A percentile compares a stretch with the other conserved stretches of the same genome.
phyloP scores from a whole-genome alignment of 2,797 vertebrate species.

The Sebastes hubbsi region DNA sequence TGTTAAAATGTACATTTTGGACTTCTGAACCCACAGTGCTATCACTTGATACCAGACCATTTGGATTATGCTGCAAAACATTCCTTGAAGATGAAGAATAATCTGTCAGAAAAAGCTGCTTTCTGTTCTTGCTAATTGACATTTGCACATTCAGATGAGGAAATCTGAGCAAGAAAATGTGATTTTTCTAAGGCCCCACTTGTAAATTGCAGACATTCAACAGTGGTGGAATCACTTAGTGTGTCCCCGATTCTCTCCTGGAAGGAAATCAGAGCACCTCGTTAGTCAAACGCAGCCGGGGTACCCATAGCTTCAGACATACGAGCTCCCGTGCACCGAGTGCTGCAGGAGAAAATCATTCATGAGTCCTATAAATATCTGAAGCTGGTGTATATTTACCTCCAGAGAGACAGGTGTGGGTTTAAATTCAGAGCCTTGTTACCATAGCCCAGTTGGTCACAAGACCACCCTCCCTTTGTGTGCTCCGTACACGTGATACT shows the following conservation, averaged over 20 bases:
- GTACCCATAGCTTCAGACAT: slow-evolving; percentile 48
- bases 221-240: not conserved
- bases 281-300: slow-evolving; percentile 49
- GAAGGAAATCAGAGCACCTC: slow-evolving; percentile 56
- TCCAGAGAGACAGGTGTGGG: slow-evolving; percentile 25
- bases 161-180: not conserved
- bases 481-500: slow-evolving; percentile 39
- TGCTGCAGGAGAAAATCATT: slow-evolving; percentile 48
- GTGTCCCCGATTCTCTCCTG: slow-evolving; percentile 46
- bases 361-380: slow-evolving; percentile 55
- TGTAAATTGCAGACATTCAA: not conserved
- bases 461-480: slow-evolving; percentile 5
- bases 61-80: not conserved
- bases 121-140: not conserved
- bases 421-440: slow-evolving; percentile 31
- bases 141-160: not conserved
- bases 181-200: not conserved
- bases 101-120: not conserved
- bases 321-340: slow-evolving; percentile 5
- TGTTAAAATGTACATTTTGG: not conserved
- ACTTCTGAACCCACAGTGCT: not conserved
- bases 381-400: slow-evolving; percentile 23
- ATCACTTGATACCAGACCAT: not conserved
- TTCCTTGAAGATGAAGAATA: not conserved
- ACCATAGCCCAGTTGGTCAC: slow-evolving; percentile 31